These are phyloP conservation scores for Diadema setosum DNA, from an alignment of 35 echinoderm and acorn worm genomes.

Conservation along the genomic window DNA sequence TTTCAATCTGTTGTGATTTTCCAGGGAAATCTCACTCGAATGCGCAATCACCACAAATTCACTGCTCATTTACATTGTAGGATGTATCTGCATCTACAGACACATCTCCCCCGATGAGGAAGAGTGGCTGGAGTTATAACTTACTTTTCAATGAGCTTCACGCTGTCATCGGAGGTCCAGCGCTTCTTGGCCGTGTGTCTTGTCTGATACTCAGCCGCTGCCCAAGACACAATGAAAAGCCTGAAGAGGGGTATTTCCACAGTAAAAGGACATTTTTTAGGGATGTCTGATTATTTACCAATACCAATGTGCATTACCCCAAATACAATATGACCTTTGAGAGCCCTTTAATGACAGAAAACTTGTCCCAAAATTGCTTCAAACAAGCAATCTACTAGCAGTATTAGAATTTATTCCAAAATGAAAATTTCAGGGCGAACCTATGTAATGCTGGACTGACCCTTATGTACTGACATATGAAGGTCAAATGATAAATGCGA, in stretches of 20 bases:
- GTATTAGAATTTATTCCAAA: not conserved
- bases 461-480: no score
- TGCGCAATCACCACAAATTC: no score
- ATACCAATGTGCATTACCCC: not conserved
- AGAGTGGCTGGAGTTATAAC: no score
- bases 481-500: no score
- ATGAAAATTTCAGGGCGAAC: no score
- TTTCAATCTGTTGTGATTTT: no score
- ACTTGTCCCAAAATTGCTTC: not conserved
- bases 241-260: not conserved
- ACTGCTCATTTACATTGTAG: no score
- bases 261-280: not conserved
- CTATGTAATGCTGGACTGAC: no score
- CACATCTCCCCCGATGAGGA: no score
- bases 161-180: not conserved
- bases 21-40: no score
- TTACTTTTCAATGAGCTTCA: not conserved
- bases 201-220: not conserved
- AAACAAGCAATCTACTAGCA: not conserved
- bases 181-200: not conserved
- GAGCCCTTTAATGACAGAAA: not conserved
- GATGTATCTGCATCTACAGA: no score
- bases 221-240: conserved; percentile 8
- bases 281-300: not conserved
- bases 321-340: not conserved